phyloP scores from a whole-genome alignment of 2,888 invertebrate genomes.

The Agrilus mali region DNA sequence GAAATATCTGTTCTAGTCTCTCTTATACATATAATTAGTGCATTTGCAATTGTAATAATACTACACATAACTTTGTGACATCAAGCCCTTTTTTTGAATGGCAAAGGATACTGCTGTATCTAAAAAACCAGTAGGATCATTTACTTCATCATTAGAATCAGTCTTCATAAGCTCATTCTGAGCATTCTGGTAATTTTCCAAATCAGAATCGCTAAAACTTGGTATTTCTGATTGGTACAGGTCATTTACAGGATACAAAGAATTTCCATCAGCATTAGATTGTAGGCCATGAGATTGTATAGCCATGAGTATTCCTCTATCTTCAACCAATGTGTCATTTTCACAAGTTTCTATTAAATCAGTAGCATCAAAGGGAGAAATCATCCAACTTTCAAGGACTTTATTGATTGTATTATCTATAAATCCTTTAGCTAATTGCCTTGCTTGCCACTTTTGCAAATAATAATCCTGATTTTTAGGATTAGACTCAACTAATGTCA shows the following conservation, averaged over 20 bases:
- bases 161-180: slow-evolving; percentile 19
- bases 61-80: slow-evolving; percentile 22
- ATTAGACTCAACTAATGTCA: slow-evolving; percentile 24
- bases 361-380: slow-evolving; percentile 38
- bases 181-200: slow-evolving; percentile 23
- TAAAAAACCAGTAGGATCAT: slow-evolving; percentile 44
- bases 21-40: too few species aligned
- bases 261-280: slow-evolving; percentile 14
- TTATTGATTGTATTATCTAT: slow-evolving; percentile 59
- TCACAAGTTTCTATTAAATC: slow-evolving; percentile 43
- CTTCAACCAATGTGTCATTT: slow-evolving; percentile 48
- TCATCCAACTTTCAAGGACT: slow-evolving; percentile 48
- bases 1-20: too few species aligned
- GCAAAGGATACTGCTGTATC: slow-evolving; percentile 64
- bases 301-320: slow-evolving; percentile 62
- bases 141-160: slow-evolving; percentile 12
- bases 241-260: not conserved
- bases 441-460: slow-evolving; percentile 49
- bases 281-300: slow-evolving; percentile 59
- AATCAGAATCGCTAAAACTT: slow-evolving; percentile 14
- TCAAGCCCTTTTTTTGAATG: slow-evolving; percentile 59
- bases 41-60: too few species aligned
- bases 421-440: slow-evolving; percentile 51
- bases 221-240: slow-evolving; percentile 10
- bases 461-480: slow-evolving; percentile 27